Evolutionary conservation across 1,140 invertebrate genomes (phyloP).

Genomic region (Orchestia grillus): DNA sequence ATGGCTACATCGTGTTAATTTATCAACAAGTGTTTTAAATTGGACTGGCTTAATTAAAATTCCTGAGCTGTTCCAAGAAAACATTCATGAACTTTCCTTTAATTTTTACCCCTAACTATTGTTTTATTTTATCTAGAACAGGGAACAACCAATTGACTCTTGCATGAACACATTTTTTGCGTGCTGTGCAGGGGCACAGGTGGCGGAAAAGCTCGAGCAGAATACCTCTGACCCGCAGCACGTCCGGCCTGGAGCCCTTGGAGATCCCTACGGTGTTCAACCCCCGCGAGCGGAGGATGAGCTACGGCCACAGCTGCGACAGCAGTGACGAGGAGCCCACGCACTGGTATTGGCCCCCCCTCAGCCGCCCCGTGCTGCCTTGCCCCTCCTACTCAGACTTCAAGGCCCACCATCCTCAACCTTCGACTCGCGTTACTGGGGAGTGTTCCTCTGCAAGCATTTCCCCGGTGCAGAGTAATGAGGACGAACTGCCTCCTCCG

Average conservation of each 20-base stretch:
- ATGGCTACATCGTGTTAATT: too few relatives aligned
- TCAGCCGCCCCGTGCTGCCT: background rate
- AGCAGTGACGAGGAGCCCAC: slow-evolving; percentile 49
- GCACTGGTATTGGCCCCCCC: slow-evolving; percentile 26
- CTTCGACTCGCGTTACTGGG: background rate
- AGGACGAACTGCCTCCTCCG: slow-evolving; percentile 21
- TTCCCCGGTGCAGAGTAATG: slow-evolving; percentile 29
- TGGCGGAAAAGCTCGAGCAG: slow-evolving; percentile 36
- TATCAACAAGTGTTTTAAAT: too few relatives aligned
- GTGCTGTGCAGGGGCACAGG: background rate
- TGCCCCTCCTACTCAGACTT: slow-evolving; percentile 14
- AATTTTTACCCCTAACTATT: too few relatives aligned
- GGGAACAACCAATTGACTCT: too few relatives aligned
- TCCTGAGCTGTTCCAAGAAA: too few relatives aligned
- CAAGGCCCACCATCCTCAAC: slow-evolving; percentile 43
- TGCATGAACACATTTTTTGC: background rate
- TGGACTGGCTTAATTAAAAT: too few relatives aligned
- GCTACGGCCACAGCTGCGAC: background rate
- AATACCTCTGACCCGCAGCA: slow-evolving; percentile 45
- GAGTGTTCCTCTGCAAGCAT: background rate
- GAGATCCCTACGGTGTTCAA: slow-evolving; percentile 45
- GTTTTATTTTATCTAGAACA: too few relatives aligned
- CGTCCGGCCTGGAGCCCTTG: background rate
- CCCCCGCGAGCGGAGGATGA: slow-evolving; percentile 35
- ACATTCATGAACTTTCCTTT: too few relatives aligned